Evolutionary conservation across 2,888 invertebrate species (phyloP).

Genomic region (Spicauda simplicius): DNA sequence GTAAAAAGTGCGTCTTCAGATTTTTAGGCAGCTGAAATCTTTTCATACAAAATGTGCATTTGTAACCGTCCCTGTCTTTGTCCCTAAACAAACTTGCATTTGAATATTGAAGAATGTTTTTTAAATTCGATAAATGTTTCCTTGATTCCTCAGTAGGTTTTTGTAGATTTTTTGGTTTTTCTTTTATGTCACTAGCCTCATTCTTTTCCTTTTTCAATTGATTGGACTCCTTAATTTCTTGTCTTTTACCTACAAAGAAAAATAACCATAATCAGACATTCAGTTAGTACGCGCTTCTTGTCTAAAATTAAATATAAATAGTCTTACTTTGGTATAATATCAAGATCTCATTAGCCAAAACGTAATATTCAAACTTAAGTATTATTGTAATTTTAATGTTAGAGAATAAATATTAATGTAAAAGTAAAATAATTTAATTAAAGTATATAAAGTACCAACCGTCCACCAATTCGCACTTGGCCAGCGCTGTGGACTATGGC

Average conservation of each 20-base stretch:
- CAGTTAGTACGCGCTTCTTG: too few species aligned
- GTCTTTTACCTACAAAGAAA: slow-evolving; percentile 20
- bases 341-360: too few species aligned
- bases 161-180: background rate
- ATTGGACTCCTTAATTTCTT: slow-evolving; percentile 3
- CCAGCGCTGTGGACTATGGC: too few species aligned
- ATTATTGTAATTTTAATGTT: too few species aligned
- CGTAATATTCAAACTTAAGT: too few species aligned
- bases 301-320: too few species aligned
- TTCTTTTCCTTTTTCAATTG: slow-evolving; percentile 35
- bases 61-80: slow-evolving; percentile 46
- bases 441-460: too few species aligned
- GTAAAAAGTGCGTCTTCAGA: slow-evolving; percentile 51
- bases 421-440: too few species aligned
- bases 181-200: slow-evolving; percentile 5
- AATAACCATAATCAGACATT: too few species aligned
- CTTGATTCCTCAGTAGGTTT: slow-evolving; percentile 21
- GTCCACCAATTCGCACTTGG: too few species aligned
- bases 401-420: too few species aligned
- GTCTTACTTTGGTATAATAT: too few species aligned
- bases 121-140: slow-evolving; percentile 42
- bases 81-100: slow-evolving; percentile 51
- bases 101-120: slow-evolving; percentile 47
- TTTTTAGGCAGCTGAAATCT: slow-evolving; percentile 47
- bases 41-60: slow-evolving; percentile 52